Evolutionary conservation across 2,888 invertebrate genomes (phyloP).

Genomic region (Andrena marginata): DNA sequence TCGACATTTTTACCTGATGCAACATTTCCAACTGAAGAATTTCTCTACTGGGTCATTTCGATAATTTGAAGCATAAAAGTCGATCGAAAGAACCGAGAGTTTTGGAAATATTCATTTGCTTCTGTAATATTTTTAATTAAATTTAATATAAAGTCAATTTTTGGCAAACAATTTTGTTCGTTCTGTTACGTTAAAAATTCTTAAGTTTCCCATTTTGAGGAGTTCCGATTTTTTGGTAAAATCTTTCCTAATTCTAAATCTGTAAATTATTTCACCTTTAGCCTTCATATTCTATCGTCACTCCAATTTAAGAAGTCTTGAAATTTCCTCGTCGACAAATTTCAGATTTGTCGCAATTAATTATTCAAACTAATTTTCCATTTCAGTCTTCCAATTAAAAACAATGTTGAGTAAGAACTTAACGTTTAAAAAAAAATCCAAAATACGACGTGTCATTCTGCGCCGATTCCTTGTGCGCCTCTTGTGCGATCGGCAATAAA

Average conservation of each 20-base stretch:
- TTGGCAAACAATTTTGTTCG: not conserved
- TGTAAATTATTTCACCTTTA: not conserved
- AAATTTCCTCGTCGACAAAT: not conserved
- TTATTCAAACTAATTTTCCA: not conserved
- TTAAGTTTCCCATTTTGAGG: not conserved
- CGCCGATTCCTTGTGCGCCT: slow-evolving; percentile 36
- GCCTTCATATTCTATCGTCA: not conserved
- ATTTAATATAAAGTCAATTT: not conserved
- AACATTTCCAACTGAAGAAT: not conserved
- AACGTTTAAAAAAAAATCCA: slow-evolving; percentile 18
- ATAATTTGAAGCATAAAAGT: too few species aligned
- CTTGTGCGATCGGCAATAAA: slow-evolving; percentile 38
- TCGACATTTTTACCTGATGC: not conserved
- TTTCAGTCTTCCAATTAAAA: slow-evolving; percentile 21
- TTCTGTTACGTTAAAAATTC: not conserved
- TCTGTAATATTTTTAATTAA: too few species aligned
- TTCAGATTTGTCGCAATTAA: not conserved
- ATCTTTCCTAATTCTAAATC: not conserved
- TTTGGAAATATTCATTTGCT: too few species aligned
- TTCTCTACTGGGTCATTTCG: not conserved
- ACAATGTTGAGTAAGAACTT: not conserved
- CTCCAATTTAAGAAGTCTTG: not conserved
- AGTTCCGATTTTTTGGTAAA: not conserved
- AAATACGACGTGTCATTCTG: slow-evolving; percentile 3
- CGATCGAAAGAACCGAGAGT: too few species aligned